Percentiles rank a stretch among this genome's conserved stretches.
These are phyloP conservation scores for Ctena decussata DNA, from an alignment of 2,888 invertebrate species.

Conservation along the genomic window DNA sequence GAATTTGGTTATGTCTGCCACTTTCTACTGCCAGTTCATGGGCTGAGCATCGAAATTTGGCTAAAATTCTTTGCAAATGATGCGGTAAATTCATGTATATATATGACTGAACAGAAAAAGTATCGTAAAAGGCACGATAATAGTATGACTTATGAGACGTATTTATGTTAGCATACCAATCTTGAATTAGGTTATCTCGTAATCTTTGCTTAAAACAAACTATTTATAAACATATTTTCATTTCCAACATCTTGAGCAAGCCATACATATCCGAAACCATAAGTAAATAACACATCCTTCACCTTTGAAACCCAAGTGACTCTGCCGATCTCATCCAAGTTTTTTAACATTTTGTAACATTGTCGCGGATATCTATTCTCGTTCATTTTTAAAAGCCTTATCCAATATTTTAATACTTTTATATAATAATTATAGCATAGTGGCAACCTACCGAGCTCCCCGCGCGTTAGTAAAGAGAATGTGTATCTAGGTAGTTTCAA, in stretches of 20 bases:
- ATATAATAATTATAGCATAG: background rate
- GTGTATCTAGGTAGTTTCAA: too few species aligned
- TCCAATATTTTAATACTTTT: background rate
- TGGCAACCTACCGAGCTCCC: background rate
- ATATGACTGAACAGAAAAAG: background rate
- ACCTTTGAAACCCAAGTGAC: too few species aligned
- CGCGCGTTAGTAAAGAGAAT: background rate
- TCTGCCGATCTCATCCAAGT: too few species aligned
- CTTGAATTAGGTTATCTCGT: background rate
- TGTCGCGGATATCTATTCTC: background rate
- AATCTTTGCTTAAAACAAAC: background rate
- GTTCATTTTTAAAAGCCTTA: background rate
- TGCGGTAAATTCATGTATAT: background rate
- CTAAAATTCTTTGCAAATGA: background rate
- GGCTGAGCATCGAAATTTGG: background rate
- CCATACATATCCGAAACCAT: too few species aligned
- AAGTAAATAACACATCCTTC: too few species aligned
- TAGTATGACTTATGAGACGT: background rate
- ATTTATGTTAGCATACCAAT: background rate
- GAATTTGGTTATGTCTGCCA: background rate
- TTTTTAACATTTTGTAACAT: background rate
- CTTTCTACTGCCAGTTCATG: background rate
- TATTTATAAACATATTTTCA: background rate
- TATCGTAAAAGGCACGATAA: background rate
- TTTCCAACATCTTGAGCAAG: too few species aligned